Evolutionary conservation across 2,797 vertebrate genomes (phyloP).

Genomic region (Protosalanx chinensis): DNA sequence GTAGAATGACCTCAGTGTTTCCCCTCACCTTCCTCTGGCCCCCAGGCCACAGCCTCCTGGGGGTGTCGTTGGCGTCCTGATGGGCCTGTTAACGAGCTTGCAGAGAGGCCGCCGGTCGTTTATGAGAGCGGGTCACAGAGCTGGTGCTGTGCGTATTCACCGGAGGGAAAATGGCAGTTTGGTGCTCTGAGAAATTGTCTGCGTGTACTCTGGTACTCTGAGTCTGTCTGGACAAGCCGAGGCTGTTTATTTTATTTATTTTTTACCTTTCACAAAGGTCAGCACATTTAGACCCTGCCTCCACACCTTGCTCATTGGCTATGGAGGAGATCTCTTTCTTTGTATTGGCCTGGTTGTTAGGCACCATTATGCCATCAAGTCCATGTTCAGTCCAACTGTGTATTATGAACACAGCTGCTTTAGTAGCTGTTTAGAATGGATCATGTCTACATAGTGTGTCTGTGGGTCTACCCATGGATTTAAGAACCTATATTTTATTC

Average conservation of each 20-base stretch:
- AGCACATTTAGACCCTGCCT: conserved; percentile 6
- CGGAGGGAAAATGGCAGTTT: conserved; percentile 20
- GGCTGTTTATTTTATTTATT: background rate
- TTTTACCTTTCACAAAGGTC: conserved; percentile 12
- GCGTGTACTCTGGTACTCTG: conserved; percentile 14
- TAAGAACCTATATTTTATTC: too few relatives aligned
- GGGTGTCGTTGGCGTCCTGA: conserved; percentile 24
- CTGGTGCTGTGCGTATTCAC: conserved; percentile 15
- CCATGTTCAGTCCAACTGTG: background rate
- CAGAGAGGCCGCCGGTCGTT: conserved; percentile 43
- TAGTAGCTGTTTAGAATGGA: too few relatives aligned
- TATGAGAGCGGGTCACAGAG: conserved; percentile 37
- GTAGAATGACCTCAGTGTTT: conserved; percentile 55
- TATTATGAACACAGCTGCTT: too few relatives aligned
- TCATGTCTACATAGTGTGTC: too few relatives aligned
- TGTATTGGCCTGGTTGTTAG: background rate
- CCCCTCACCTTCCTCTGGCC: conserved; percentile 18
- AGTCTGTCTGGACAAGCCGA: conserved; percentile 12
- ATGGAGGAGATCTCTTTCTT: background rate
- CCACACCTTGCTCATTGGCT: background rate
- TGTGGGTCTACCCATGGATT: too few relatives aligned
- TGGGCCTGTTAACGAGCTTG: conserved; percentile 45
- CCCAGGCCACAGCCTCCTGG: conserved; percentile 6
- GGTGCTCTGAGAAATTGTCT: conserved; percentile 18
- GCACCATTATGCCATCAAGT: background rate